Base-by-base conservation (phyloP, 2,113 vertebrate species). In the Cochlearius cochlearius region DNA sequence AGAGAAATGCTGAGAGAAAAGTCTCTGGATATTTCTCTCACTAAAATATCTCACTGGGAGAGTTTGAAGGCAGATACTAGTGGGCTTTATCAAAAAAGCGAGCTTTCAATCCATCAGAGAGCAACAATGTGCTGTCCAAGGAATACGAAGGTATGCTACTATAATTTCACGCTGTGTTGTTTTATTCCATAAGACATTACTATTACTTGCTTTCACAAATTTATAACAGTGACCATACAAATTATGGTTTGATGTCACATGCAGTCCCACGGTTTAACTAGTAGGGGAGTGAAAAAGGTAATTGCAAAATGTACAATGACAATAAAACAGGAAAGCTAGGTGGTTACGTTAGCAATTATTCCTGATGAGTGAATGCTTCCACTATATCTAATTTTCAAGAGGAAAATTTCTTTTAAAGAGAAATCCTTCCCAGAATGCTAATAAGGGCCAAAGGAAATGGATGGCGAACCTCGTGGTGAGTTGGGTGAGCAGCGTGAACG, bases 81-180 rank as follows among this genome's bases (percentile, higher is more conserved):
- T 43, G 53, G 79, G 53, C 36, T 91, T 96, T 94, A 94, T 96
- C 49, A 60, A 94, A 95, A 89, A 69, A 59, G 78, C 84, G 69
- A 75, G 81, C 66, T 95, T 96, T 95, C 84, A 96, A 53, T 74
- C 47, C 92, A 88, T 88, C 91, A 91, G 84, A 93, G 30, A 94
- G 45, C 66, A 96, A 91, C 66, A 73, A 20, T 69, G 41, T 93
- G 75, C 82, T 90, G 63, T 78, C 92, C 88, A 88, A 95, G 74
- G 90, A 96, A 91, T 93, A 85, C 49, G 74, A 90, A 94, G 93
- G 94, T 94, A 93, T 90, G 84, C 58, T 88, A 73, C 71, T 85
- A 60, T 93, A 91, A 91, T 96, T 96, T 97, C 94, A 96, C 10
- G 53, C 94, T 91, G 39, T 94, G 92, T 91, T 96, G 90, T 97